phyloP scores from a whole-genome alignment of 2,888 invertebrate genomes.

The Euclidia mi region DNA sequence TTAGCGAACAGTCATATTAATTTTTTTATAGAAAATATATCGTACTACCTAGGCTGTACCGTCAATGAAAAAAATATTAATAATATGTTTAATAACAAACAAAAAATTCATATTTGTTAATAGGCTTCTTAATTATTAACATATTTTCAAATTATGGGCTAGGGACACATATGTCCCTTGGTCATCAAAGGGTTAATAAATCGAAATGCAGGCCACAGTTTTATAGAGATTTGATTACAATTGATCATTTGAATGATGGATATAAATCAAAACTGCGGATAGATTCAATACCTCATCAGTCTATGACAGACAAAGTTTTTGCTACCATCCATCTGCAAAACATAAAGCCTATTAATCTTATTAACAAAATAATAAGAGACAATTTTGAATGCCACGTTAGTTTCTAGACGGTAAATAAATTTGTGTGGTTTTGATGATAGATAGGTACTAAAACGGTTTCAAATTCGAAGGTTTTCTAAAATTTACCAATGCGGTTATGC shows the following conservation, averaged over 20 bases:
- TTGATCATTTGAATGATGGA: slow-evolving; percentile 37
- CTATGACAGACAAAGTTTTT: slow-evolving; percentile 44
- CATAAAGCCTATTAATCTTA: not conserved
- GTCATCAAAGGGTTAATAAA: no score
- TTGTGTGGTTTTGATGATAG: slow-evolving; percentile 31
- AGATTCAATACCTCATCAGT: slow-evolving; percentile 50
- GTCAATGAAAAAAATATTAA: no score
- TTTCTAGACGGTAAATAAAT: not conserved
- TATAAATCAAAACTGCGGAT: slow-evolving; percentile 51
- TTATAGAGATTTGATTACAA: slow-evolving; percentile 32
- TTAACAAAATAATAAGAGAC: slow-evolving; percentile 4
- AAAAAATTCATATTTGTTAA: no score
- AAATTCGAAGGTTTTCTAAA: slow-evolving; percentile 27
- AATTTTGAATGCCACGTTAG: not conserved
- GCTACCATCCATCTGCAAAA: slow-evolving; percentile 4
- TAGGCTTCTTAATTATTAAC: no score
- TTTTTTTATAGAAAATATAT: no score
- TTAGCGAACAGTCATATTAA: no score
- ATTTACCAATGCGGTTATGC: slow-evolving; percentile 22
- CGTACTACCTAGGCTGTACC: no score
- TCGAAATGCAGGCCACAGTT: slow-evolving; percentile 13
- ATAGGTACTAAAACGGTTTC: slow-evolving; percentile 34
- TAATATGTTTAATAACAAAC: no score
- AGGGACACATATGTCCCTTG: no score
- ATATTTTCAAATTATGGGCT: no score